Conservation (phyloP, 2,797 vertebrate genomes). For the Dendrocincla fuliginosa region DNA sequence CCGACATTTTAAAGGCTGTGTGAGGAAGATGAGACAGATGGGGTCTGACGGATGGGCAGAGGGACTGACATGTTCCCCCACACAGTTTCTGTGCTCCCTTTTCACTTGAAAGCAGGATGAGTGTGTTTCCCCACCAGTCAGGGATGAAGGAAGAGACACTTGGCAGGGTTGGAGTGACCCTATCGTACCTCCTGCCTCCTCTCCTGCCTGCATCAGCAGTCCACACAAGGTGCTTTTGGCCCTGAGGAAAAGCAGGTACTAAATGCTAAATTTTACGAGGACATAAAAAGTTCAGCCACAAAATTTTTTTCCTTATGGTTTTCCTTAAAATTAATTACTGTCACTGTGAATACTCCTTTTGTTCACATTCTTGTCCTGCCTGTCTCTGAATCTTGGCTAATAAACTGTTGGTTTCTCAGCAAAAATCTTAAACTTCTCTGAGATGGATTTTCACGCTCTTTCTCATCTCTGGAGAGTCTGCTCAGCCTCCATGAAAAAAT, state of each 20-base stretch:
- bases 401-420: background rate
- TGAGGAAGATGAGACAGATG: background rate
- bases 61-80: background rate
- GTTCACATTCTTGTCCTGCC: background rate
- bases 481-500: background rate
- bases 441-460: background rate
- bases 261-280: background rate
- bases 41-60: background rate
- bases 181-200: background rate
- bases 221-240: background rate
- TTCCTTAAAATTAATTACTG: background rate
- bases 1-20: background rate
- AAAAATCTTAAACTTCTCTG: background rate
- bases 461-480: background rate
- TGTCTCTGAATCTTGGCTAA: background rate
- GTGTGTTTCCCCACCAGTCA: accelerated
- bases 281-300: background rate
- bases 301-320: background rate
- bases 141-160: background rate
- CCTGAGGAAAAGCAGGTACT: background rate
- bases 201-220: accelerated
- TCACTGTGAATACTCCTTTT: background rate
- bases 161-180: background rate
- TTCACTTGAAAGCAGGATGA: background rate
- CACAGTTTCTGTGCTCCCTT: accelerated